phyloP scores from a whole-genome alignment of 92 coral and sea anemone genomes.

The Metridium senile region DNA sequence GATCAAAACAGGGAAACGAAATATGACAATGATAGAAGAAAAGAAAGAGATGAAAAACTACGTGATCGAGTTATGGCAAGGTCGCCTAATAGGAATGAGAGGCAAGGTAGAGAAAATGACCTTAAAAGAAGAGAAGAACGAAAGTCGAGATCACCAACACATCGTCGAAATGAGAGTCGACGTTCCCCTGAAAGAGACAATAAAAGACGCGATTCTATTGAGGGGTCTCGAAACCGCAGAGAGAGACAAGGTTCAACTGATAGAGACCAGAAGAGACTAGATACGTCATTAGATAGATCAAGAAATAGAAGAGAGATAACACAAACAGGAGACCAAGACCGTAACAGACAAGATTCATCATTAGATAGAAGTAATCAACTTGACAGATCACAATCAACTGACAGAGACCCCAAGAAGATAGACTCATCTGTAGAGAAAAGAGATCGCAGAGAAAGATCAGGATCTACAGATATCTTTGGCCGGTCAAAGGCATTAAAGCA shows the following conservation, averaged over 20 bases:
- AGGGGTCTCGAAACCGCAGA: constrained; percentile 1
- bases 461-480: constrained; percentile 36
- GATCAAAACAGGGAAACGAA: constrained; percentile 19
- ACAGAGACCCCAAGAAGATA: background rate
- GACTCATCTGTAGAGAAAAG: constrained; percentile 15
- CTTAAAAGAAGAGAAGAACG: background rate
- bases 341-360: background rate
- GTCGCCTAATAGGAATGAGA: constrained; percentile 34
- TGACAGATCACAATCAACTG: constrained; percentile 23
- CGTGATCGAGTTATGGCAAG: background rate
- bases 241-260: background rate
- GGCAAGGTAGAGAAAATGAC: constrained; percentile 4
- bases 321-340: background rate
- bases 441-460: constrained; percentile 33
- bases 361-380: background rate
- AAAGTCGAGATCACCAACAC: constrained; percentile 17
- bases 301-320: constrained; percentile 12
- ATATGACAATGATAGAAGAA: background rate
- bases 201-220: constrained; percentile 1
- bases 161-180: background rate
- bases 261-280: constrained; percentile 20
- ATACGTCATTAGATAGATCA: background rate
- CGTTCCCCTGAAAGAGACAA: background rate
- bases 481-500: constrained; percentile 34
- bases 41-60: constrained; percentile 6